Evolutionary conservation across 2,888 invertebrate species (phyloP), one percentile per base, ranked within the genome.

Genomic region (Incurvaria masculella): DNA sequence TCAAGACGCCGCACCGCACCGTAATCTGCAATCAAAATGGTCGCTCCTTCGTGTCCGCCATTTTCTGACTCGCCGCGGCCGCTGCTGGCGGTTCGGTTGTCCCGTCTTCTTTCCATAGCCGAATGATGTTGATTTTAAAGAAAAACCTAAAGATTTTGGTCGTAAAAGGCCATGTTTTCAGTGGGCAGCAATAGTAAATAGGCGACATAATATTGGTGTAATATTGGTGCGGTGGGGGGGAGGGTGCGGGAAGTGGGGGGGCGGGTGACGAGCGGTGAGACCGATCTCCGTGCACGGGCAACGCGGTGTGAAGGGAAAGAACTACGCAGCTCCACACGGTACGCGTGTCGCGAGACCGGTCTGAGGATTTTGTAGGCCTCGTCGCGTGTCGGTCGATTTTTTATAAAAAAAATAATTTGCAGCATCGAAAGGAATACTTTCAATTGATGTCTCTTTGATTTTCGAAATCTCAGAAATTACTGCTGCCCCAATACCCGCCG

Each of bases 21-120:
- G 68, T 74, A 76, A 75, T 74, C 76, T 72, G 71, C 72, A 68
- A 78, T 76, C 76, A 78, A 78, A 78, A 78, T 78, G 78, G 76
- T 70, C 69, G 72, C 72, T 67, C 68, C n/a, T n/a, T n/a, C n/a
- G 39, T 18, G 63, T 39, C 18, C 72, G 65, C 76, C 76, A 76
- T 74, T 76, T 75, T 78, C 75, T 71, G 72, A 67, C 72, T 66
- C 63, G 72, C 68, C 68, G 68, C 69, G 74, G 70, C 75, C 70
- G 76, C 69, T 69, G 67, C 69, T 69, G 69, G 26, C 69, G 63
- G 57, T 64, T 64, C 71, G 70, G 20, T n/a, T 71, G 70, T 68
- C 65, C 68, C 74, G 72, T 74, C 72, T 73, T 74, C 40, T 75
- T 76, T 72, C 75, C 74, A 74, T 76, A 75, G 74, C 74, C 73